phyloP scores from a whole-genome alignment of 2,888 invertebrate genomes.

The Drosophila algonquin region DNA sequence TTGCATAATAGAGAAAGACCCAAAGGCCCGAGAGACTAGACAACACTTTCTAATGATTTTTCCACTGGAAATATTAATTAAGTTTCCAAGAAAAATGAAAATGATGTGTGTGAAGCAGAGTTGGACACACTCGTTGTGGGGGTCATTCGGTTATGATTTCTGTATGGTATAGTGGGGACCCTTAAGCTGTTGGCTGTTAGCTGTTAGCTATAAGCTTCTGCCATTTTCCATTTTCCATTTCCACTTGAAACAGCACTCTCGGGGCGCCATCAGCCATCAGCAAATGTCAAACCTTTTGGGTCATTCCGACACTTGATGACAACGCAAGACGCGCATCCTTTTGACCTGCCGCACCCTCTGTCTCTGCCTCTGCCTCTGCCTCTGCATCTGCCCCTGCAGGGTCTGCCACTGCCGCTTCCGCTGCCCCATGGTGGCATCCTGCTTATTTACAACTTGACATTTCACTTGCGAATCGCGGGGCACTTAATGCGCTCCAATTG shows the following conservation, averaged over 20 bases:
- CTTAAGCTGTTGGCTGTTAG: not conserved
- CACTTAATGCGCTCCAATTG: constrained; percentile 76
- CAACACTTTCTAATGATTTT: not conserved
- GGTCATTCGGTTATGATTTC: not conserved
- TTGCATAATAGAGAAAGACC: constrained; percentile 42
- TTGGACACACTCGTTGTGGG: no score
- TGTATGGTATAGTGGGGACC: not conserved
- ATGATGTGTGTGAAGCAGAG: not conserved
- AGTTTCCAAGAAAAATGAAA: no score
- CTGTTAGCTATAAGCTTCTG: not conserved
- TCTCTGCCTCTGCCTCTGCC: not conserved
- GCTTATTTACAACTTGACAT: constrained; percentile 75
- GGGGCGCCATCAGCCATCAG: constrained; percentile 29
- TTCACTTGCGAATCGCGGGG: constrained; percentile 68
- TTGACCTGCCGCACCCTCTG: constrained; percentile 5
- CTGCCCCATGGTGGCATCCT: constrained; percentile 1
- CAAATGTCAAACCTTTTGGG: constrained; percentile 47
- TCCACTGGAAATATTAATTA: not conserved
- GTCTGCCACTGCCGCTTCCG: no score
- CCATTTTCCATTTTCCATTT: not conserved
- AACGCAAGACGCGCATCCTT: constrained; percentile 25
- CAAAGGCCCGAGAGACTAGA: constrained; percentile 18
- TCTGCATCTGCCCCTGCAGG: no score
- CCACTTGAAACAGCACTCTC: not conserved
- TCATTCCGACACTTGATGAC: constrained; percentile 47